Evolutionary conservation across 2,888 invertebrate genomes (phyloP).

Genomic region (Polietes domitor): DNA sequence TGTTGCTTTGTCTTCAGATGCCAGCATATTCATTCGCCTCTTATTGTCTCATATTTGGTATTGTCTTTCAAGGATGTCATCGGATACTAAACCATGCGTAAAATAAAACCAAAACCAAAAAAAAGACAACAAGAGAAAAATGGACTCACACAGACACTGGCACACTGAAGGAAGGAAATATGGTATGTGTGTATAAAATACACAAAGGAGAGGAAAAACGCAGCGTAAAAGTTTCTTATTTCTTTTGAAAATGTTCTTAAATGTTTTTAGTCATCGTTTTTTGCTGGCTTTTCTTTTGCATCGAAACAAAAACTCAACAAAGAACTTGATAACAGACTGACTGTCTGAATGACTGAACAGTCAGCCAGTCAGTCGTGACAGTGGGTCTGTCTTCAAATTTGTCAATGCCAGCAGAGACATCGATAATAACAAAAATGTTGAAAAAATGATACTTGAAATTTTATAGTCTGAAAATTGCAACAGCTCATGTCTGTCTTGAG

Average conservation of each 20-base stretch:
- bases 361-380: background rate
- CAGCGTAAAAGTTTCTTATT: background rate
- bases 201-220: background rate
- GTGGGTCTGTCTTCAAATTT: background rate
- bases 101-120: conserved; percentile 25
- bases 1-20: background rate
- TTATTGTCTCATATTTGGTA: conserved; percentile 38
- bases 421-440: conserved; percentile 20
- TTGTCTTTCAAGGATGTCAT: conserved; percentile 55
- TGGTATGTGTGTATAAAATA: background rate
- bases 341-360: too few species aligned
- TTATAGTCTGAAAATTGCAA: conserved; percentile 51
- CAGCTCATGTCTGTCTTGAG: too few species aligned
- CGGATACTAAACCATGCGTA: conserved; percentile 45
- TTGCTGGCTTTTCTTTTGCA: too few species aligned
- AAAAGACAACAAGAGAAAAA: background rate
- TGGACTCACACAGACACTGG: background rate
- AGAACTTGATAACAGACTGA: too few species aligned
- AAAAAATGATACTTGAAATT: conserved; percentile 22
- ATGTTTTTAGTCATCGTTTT: too few species aligned
- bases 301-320: too few species aligned
- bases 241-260: too few species aligned
- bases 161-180: background rate
- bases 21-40: background rate
- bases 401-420: background rate